Conservation (phyloP, 2,888 invertebrate species). For the Tholera decimalis region DNA sequence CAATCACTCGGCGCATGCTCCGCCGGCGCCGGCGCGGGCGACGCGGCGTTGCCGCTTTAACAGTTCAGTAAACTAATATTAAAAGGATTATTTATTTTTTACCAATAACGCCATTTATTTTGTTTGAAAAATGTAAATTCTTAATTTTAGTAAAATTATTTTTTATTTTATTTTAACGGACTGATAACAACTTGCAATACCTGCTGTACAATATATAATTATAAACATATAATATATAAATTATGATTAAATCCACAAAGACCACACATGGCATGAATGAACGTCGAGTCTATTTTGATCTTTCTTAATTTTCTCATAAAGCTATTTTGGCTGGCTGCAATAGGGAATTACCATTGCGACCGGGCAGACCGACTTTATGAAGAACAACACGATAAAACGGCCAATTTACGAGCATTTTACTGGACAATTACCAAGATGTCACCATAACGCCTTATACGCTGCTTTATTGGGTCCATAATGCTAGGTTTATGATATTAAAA, state of each 20-base stretch:
- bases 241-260: constrained; percentile 10
- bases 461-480: constrained; percentile 31
- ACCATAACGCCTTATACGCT: constrained; percentile 48
- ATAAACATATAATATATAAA: background rate
- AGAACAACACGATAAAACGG: constrained; percentile 40
- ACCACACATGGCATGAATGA: constrained; percentile 25
- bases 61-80: no score
- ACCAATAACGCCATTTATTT: no score
- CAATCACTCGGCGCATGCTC: no score
- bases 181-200: no score
- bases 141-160: no score
- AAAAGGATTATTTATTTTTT: no score
- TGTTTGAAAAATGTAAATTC: no score
- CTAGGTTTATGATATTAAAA: constrained; percentile 28
- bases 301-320: constrained; percentile 35
- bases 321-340: constrained; percentile 36
- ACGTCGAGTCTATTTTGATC: constrained; percentile 25
- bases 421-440: constrained; percentile 55
- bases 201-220: no score
- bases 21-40: no score
- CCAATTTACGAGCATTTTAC: constrained; percentile 34
- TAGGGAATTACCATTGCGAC: constrained; percentile 24
- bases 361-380: constrained; percentile 17
- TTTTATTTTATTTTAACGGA: no score
- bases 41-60: no score